Evolutionary conservation across 2,888 invertebrate genomes (phyloP).

Genomic region (Melolontha melolontha): DNA sequence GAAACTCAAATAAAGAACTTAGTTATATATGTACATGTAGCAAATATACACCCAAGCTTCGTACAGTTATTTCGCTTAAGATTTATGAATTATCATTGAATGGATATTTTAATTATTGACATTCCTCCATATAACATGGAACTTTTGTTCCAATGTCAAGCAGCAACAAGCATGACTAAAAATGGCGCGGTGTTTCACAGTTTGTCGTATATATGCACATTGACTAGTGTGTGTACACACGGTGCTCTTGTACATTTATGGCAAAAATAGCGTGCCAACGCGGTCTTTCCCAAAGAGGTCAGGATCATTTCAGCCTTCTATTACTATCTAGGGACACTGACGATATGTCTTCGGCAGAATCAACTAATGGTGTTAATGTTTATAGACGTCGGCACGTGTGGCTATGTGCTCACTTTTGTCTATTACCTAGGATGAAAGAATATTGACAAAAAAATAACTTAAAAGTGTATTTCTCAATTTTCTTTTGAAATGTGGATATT

Average conservation of each 20-base stretch:
- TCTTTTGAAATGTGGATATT: no score
- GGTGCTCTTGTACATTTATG: constrained; percentile 33
- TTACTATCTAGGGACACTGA: constrained; percentile 19
- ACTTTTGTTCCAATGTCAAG: constrained; percentile 26
- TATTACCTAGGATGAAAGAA: background rate
- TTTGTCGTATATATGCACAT: constrained; percentile 9
- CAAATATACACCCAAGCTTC: no score
- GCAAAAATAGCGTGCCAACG: constrained; percentile 18
- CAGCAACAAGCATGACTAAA: constrained; percentile 19
- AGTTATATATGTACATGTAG: no score
- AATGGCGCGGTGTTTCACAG: constrained; percentile 21
- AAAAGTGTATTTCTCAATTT: no score
- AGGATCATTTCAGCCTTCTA: constrained; percentile 29
- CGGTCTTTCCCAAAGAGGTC: constrained; percentile 29
- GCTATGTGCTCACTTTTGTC: background rate
- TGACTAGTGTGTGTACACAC: constrained; percentile 8
- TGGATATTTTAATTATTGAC: constrained; percentile 1
- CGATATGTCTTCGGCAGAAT: constrained; percentile 20
- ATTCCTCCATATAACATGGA: constrained; percentile 15
- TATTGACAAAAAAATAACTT: no score
- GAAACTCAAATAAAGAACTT: no score
- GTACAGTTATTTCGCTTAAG: background rate
- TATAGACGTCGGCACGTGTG: constrained; percentile 3
- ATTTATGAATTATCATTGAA: background rate
- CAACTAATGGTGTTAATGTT: constrained; percentile 28